Percentiles rank a stretch among this genome's conserved stretches.
Conservation (phyloP, 2,113 vertebrate species). For the Garra rufa region DNA sequence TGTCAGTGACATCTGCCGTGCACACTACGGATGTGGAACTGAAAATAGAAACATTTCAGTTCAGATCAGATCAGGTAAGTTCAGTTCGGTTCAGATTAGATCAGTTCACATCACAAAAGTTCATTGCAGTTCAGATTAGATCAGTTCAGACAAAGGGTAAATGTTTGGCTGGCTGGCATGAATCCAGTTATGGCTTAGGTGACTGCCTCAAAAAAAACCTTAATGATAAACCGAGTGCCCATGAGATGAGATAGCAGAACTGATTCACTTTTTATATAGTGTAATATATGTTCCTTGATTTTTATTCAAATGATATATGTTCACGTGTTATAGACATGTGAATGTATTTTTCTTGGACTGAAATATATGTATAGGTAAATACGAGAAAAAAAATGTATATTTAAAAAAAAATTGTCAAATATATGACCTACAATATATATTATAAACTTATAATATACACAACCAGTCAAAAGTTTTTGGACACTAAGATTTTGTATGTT, state of each 20-base stretch:
- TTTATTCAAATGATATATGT: too few relatives aligned
- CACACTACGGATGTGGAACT: background rate
- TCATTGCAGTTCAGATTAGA: background rate
- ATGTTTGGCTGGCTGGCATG: background rate
- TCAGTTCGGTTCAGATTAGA: background rate
- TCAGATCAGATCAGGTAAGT: background rate
- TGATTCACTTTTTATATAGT: too few relatives aligned
- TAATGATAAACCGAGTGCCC: background rate
- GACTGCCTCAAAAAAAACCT: background rate
- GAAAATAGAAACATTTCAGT: conserved; percentile 20
- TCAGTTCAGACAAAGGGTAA: background rate
- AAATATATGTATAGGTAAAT: too few relatives aligned
- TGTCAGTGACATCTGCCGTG: background rate
- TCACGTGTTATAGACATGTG: too few relatives aligned
- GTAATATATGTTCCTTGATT: too few relatives aligned
- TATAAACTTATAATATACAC: too few relatives aligned
- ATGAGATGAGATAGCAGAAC: background rate
- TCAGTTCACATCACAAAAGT: background rate
- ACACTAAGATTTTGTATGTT: too few relatives aligned
- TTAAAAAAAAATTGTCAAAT: too few relatives aligned
- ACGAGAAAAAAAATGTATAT: too few relatives aligned
- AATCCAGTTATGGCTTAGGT: background rate
- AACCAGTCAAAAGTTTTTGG: too few relatives aligned
- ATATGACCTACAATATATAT: too few relatives aligned
- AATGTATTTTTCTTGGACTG: too few relatives aligned